Conservation (phyloP, 2,888 invertebrate genomes). For the Habrosyne pyritoides region DNA sequence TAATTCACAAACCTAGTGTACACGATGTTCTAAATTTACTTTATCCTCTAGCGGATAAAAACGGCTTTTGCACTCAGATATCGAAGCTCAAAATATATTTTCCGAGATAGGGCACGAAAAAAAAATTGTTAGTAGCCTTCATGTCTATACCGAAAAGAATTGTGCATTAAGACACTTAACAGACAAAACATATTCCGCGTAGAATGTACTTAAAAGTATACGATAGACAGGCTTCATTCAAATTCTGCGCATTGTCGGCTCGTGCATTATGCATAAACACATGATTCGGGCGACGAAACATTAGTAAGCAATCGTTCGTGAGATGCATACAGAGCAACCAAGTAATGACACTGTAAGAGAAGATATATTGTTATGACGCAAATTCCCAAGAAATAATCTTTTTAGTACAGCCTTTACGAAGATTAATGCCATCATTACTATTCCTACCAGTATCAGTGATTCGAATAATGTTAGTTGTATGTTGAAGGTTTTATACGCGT, state of each 20-base stretch:
- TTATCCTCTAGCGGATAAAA: too few relatives aligned
- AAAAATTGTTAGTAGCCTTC: too few relatives aligned
- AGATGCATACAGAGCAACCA: slow-evolving; percentile 54
- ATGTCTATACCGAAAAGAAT: too few relatives aligned
- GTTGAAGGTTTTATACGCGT: not conserved
- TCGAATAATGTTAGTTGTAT: not conserved
- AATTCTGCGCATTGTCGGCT: slow-evolving; percentile 52
- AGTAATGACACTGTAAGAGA: slow-evolving; percentile 11
- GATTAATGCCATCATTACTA: slow-evolving; percentile 4
- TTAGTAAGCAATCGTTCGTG: slow-evolving; percentile 60
- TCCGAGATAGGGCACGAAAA: too few relatives aligned
- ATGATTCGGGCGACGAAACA: slow-evolving; percentile 69
- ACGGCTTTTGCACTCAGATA: too few relatives aligned
- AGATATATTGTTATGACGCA: not conserved
- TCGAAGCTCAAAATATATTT: too few relatives aligned
- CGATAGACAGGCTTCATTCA: slow-evolving; percentile 40
- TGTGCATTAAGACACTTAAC: too few relatives aligned
- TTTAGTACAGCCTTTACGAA: not conserved
- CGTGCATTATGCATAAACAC: slow-evolving; percentile 68
- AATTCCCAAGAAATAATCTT: not conserved
- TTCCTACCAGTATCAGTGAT: not conserved
- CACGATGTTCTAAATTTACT: too few relatives aligned
- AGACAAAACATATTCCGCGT: not conserved
- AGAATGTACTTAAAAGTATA: not conserved
- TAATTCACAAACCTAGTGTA: too few relatives aligned